Conservation (phyloP, 2,113 vertebrate genomes). For the Vombatus ursinus region DNA sequence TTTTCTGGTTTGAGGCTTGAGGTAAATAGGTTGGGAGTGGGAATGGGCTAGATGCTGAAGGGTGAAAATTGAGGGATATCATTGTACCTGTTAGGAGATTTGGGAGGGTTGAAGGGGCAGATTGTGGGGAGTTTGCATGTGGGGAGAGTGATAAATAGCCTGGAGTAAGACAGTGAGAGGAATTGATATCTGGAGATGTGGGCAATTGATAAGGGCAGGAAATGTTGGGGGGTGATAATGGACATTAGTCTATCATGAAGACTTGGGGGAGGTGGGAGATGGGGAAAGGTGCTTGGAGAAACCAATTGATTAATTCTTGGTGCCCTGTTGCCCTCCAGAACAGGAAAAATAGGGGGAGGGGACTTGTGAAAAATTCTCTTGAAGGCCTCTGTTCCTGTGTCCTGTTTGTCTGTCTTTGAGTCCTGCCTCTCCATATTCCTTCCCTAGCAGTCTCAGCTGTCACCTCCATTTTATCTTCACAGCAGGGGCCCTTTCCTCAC, state of each 20-base stretch:
- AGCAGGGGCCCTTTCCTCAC: slow-evolving; percentile 42
- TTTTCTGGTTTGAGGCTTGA: neutral
- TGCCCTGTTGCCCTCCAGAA: neutral
- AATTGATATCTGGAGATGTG: neutral
- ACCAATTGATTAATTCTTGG: neutral
- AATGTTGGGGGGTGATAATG: neutral
- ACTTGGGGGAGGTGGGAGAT: neutral
- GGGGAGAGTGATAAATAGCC: neutral
- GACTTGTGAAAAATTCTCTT: neutral
- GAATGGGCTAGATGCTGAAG: neutral
- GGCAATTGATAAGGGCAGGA: neutral
- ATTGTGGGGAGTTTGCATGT: neutral
- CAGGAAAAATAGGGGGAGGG: neutral
- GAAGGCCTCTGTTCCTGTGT: neutral
- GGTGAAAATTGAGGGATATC: neutral
- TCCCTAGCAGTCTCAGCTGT: slow-evolving; percentile 37
- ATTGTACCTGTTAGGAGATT: neutral
- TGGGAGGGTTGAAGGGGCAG: neutral
- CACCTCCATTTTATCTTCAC: neutral
- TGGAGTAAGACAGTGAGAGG: neutral
- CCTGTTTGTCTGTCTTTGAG: neutral
- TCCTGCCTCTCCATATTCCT: neutral
- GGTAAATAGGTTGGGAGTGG: neutral
- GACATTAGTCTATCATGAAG: slow-evolving; percentile 10
- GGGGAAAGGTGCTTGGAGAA: neutral